phyloP scores from a whole-genome alignment of 1,140 invertebrate genomes.

The Diploscapter pachys region DNA sequence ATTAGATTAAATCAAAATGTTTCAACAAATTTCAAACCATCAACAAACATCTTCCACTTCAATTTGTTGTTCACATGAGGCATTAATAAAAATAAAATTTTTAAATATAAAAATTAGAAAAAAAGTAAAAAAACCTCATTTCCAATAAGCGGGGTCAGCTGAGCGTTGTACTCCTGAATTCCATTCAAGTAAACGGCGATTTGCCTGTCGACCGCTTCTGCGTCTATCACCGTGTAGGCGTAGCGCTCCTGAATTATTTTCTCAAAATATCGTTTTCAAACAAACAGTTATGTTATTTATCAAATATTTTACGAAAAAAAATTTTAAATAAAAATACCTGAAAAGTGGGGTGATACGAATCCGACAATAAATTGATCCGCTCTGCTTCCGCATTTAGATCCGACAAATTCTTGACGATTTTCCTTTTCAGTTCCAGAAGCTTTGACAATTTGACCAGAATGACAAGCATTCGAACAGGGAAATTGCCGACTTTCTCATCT shows the following conservation, averaged over 20 bases:
- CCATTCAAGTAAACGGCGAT: conserved; percentile 35
- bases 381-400: conserved; percentile 40
- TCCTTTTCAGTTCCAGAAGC: conserved; percentile 36
- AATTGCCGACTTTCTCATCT: conserved; percentile 41
- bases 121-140: conserved; percentile 11
- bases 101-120: background rate
- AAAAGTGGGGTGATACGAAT: conserved; percentile 26
- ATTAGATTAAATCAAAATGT: too few relatives aligned
- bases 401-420: conserved; percentile 21
- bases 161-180: conserved; percentile 40
- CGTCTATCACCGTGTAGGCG: conserved; percentile 36
- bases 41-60: too few relatives aligned
- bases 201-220: conserved; percentile 40
- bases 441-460: conserved; percentile 42
- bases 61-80: too few relatives aligned
- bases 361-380: conserved; percentile 29
- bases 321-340: conserved; percentile 20
- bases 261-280: conserved; percentile 13
- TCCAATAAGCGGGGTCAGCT: conserved; percentile 32
- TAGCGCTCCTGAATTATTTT: conserved; percentile 42
- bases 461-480: conserved; percentile 41
- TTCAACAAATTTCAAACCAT: too few relatives aligned
- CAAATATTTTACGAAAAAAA: conserved; percentile 8
- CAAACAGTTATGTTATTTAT: conserved; percentile 1
- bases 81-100: too few relatives aligned